Evolutionary conservation across 2,888 invertebrate species (phyloP).

Genomic region (Hymenopus coronatus): DNA sequence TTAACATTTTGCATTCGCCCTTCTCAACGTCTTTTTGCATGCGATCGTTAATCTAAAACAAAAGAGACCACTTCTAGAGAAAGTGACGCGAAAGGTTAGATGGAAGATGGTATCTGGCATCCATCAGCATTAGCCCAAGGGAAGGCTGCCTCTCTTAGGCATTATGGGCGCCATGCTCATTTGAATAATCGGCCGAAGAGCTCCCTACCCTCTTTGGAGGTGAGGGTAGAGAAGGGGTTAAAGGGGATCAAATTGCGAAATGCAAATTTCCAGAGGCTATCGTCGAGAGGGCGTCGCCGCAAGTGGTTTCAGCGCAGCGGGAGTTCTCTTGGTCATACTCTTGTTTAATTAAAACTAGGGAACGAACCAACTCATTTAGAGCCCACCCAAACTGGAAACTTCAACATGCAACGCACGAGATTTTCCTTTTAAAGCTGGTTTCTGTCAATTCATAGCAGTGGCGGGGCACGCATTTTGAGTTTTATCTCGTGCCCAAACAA

Average conservation of each 20-base stretch:
- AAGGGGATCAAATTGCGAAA: neutral
- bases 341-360: neutral
- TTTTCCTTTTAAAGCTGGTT: neutral
- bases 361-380: neutral
- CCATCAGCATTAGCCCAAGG: neutral
- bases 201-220: neutral
- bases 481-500: no score
- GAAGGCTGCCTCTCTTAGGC: neutral
- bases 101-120: neutral
- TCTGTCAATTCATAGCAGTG: neutral
- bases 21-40: neutral
- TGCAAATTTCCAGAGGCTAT: constrained; percentile 8
- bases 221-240: neutral
- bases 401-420: neutral
- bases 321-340: neutral
- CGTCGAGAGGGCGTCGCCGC: neutral
- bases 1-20: neutral
- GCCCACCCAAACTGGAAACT: neutral
- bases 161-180: neutral
- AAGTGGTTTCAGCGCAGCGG: neutral
- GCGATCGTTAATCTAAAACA: neutral
- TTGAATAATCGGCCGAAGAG: neutral
- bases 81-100: neutral
- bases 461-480: neutral
- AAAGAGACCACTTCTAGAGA: neutral